These are phyloP conservation scores for Yasuhikotakia modesta DNA, from an alignment of 2,797 vertebrate genomes.

Conservation along the genomic window DNA sequence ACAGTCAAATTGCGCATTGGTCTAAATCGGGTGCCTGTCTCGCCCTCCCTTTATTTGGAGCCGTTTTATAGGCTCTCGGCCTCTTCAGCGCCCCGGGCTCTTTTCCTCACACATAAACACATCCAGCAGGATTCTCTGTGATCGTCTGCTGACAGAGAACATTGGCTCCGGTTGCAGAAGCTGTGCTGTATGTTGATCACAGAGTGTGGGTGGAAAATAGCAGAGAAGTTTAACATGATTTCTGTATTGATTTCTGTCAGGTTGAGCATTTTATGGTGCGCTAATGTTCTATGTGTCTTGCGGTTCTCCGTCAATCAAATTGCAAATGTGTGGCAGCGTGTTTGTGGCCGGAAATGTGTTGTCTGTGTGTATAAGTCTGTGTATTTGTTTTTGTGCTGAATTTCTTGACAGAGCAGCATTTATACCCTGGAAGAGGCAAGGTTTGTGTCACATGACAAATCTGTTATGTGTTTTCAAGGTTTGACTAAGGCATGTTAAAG, in stretches of 20 bases:
- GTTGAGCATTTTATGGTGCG: neutral
- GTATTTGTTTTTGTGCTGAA: constrained; percentile 5
- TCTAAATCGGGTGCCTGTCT: constrained; percentile 20
- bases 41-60: too few relatives aligned
- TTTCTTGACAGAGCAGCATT: neutral
- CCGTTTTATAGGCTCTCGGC: too few relatives aligned
- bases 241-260: constrained; percentile 35
- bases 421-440: neutral
- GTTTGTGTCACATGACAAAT: too few relatives aligned
- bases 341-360: neutral
- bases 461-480: too few relatives aligned
- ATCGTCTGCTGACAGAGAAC: constrained; percentile 36
- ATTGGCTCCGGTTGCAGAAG: constrained; percentile 3
- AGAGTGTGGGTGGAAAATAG: constrained; percentile 34
- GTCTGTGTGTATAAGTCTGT: neutral
- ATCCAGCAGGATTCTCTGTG: constrained; percentile 38
- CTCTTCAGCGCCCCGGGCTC: constrained; percentile 27
- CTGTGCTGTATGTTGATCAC: neutral
- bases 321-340: neutral
- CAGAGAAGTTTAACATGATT: constrained; percentile 9
- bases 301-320: neutral
- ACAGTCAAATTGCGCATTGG: too few relatives aligned
- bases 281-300: too few relatives aligned
- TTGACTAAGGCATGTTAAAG: neutral
- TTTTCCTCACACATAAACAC: constrained; percentile 39